These are phyloP conservation scores for Araneus ventricosus DNA, from an alignment of 1,140 invertebrate species.

Conservation along the genomic window DNA sequence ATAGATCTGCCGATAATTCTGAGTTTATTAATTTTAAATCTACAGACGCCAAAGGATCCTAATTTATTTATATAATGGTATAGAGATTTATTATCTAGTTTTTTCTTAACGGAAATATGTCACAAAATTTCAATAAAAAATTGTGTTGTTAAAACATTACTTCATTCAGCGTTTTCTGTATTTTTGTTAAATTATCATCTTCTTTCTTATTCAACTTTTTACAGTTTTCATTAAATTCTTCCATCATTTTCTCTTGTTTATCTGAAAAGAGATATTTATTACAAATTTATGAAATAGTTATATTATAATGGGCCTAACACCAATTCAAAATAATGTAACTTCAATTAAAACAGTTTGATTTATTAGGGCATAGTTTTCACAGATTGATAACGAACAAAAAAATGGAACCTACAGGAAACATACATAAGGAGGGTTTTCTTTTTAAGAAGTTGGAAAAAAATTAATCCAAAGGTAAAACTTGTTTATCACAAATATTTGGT, in stretches of 20 bases:
- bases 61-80: background rate
- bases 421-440: no score
- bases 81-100: no score
- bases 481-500: no score
- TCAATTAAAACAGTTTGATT: no score
- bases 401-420: no score
- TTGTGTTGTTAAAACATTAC: background rate
- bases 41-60: background rate
- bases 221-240: background rate
- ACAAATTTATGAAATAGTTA: background rate
- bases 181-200: background rate
- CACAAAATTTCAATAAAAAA: background rate
- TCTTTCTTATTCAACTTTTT: background rate
- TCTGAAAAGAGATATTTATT: background rate
- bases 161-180: background rate
- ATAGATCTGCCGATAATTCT: no score
- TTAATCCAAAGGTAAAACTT: no score
- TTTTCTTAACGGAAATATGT: no score
- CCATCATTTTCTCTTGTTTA: slow-evolving; percentile 12
- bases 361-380: no score
- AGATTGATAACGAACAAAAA: no score
- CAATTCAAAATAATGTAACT: no score
- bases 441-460: no score
- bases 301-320: background rate
- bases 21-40: background rate